Base-by-base conservation (phyloP, 2,797 vertebrate species). In the Helicolenus hilgendorfi region DNA sequence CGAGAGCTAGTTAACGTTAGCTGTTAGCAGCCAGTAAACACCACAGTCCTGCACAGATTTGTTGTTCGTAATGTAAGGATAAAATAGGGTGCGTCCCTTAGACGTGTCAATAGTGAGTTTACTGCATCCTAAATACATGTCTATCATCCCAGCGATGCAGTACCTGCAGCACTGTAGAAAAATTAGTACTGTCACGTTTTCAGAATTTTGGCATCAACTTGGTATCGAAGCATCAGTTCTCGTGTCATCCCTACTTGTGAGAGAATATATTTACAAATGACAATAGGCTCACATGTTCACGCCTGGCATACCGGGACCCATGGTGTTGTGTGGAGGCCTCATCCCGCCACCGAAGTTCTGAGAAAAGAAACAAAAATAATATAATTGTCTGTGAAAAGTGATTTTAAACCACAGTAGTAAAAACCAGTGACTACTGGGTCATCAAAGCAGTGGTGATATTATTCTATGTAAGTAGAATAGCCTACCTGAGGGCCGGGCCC, bases 281-380 rank as follows among this genome's bases (percentile, higher is more conserved):
- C 11, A 90, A 88, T 91, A 13, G 64, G 24, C 98, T 98, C 97
- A 99, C 99, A 99, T 99, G 97, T 99, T 99, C 85, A 99, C 99
- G 96, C 98, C 99, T 84, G 99, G 98, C 99, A 99, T 99, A 88
- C 98, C 98, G 24, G 99, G 99, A 75, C 98, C 99, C 96, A 99
- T 98, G 92, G 98, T 97, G 96, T 99, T 99, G 96, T 99, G 99
- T 96, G 99, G 99, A 96, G 99, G 99, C 96, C 99, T 98, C 99
- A 99, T 99, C 83, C 99, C 99, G 76, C 99, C 98, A 89, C 98
- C 98, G 76, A 99, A 99, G 97, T 98, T 99, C 99, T 99, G 98
- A 96, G 97, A 73, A n/a, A 38, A 75, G 4, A 89, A 59, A 49
- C 4, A 77, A 45, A 33, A 26, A 62, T 56, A 7, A 55, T 2